Conservation (phyloP, 2,113 vertebrate genomes). For the Oxyruncus cristatus region DNA sequence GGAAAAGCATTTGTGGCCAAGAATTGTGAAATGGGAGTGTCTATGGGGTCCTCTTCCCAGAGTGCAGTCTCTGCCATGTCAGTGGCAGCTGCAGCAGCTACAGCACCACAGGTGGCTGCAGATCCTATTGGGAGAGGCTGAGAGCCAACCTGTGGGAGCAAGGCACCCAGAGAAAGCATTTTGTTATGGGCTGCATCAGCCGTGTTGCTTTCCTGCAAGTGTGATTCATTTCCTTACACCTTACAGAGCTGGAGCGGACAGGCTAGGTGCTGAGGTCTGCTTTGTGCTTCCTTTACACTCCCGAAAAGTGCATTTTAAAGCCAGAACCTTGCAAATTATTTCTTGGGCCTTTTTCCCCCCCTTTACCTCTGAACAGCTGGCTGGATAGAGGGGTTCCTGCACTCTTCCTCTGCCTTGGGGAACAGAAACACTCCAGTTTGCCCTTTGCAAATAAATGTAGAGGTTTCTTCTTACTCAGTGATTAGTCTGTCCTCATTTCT, state of each 20-base stretch:
- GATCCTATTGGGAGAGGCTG: not conserved
- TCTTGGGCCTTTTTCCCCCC: accelerated
- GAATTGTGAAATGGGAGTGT: not conserved
- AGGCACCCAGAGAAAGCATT: not conserved
- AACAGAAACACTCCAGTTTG: not conserved
- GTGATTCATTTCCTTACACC: not conserved
- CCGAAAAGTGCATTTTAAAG: not conserved
- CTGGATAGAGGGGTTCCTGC: not conserved
- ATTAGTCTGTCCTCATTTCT: not conserved
- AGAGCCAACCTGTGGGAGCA: not conserved
- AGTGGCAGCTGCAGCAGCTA: not conserved
- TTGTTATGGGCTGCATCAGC: not conserved
- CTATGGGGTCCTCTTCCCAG: not conserved
- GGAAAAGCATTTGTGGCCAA: not conserved
- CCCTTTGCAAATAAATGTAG: not conserved
- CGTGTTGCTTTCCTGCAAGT: not conserved
- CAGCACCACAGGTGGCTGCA: not conserved
- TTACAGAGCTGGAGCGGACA: not conserved
- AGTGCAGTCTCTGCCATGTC: not conserved
- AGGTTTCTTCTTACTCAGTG: not conserved
- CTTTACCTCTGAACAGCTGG: not conserved
- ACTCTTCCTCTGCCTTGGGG: not conserved
- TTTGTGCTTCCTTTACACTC: not conserved
- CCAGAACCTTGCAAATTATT: not conserved
- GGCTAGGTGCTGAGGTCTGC: not conserved